These are phyloP conservation scores for Kuschelorhynchus macadamiae DNA, from an alignment of 2,888 invertebrate genomes.

Conservation along the genomic window DNA sequence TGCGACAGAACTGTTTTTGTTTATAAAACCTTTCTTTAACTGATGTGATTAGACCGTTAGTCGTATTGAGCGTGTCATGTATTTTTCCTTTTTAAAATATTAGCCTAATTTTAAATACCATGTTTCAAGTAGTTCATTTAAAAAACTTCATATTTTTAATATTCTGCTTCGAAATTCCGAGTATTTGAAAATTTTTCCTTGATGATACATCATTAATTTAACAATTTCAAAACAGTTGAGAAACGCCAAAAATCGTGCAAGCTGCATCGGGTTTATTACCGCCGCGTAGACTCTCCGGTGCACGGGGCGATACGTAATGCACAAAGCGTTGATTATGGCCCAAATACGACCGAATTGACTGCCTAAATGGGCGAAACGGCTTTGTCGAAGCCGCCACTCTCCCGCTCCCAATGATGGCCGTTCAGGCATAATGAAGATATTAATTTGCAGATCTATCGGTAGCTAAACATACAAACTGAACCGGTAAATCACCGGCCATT, in stretches of 20 bases:
- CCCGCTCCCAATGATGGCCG: constrained; percentile 36
- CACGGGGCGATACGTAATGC: constrained; percentile 56
- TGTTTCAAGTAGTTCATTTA: too few relatives aligned
- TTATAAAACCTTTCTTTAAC: too few relatives aligned
- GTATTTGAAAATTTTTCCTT: too few relatives aligned
- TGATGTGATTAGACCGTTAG: too few relatives aligned
- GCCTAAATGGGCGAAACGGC: constrained; percentile 55
- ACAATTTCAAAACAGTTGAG: too few relatives aligned
- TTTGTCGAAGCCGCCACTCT: constrained; percentile 49
- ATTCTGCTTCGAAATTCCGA: too few relatives aligned
- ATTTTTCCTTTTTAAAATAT: too few relatives aligned
- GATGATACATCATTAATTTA: too few relatives aligned
- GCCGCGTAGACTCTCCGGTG: constrained; percentile 36
- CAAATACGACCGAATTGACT: constrained; percentile 58
- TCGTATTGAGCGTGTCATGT: too few relatives aligned
- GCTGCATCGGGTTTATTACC: constrained; percentile 21
- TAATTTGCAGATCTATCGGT: constrained; percentile 43
- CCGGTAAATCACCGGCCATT: constrained; percentile 35
- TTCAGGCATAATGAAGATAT: constrained; percentile 45
- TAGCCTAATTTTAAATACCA: too few relatives aligned
- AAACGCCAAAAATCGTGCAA: constrained; percentile 44
- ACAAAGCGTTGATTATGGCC: constrained; percentile 60
- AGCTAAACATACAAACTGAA: constrained; percentile 38
- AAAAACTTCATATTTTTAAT: too few relatives aligned
- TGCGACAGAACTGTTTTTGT: too few relatives aligned